Evolutionary conservation across 2,888 invertebrate genomes (phyloP), one percentile per base, ranked within the genome.

Genomic region (Cyaniris semiargus): DNA sequence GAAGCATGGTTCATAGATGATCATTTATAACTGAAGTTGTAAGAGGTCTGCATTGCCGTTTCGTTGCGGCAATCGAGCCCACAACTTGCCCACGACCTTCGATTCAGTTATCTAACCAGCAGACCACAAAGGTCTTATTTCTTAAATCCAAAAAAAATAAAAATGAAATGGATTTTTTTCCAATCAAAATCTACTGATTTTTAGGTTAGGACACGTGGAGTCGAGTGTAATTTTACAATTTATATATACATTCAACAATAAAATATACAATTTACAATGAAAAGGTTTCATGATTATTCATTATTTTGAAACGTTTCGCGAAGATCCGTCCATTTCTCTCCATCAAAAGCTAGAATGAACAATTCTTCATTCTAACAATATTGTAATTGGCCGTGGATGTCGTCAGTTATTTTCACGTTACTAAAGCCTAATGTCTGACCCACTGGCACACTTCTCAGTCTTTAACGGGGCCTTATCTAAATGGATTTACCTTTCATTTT

Each of bases 401-500:
- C 60, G 27, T 66, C 60, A 15, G 66, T 66, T 74, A 74, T 48
- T 53, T 53, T 74, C 48, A 48, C 23, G 48, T 53, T 23, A 44
- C n/a, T 15, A 31, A 48, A 21, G 27, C 74, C 48, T 44, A 48
- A 74, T 53, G 74, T 74, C 48, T 53, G 74, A 74, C 74, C 74
- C 48, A 74, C 18, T 74, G 74, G 74, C 74, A 48, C 48, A 74
- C 48, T 74, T 74, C 21, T 44, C 21, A 74, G 74, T 48, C 23
- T 74, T n/a, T 53, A 44, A 53, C 48, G 74, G 27, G 27, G 48
- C 27, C 74, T 74, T 74, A 48, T 74, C 74, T 48, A 48, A 53
- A 27, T 18, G 74, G 48, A 53, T 74, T 74, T 53, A 23, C 74
- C 48, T 53, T 74, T 74, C 74, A 53, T 74, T 74, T 53, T 53